Base-by-base conservation (phyloP, 2,113 vertebrate genomes). In the Cottus gobio region DNA sequence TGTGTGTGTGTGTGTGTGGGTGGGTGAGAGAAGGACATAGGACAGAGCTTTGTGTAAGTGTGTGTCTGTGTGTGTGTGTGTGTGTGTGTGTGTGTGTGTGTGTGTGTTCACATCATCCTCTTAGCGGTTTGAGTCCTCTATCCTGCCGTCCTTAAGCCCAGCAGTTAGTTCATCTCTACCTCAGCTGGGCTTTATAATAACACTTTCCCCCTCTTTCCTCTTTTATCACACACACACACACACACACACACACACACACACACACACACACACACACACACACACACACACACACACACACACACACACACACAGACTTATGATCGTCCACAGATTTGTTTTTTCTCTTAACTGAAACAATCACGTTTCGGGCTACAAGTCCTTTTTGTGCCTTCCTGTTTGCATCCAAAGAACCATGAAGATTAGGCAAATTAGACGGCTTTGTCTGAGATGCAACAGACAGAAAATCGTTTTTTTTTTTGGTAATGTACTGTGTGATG, bases 351-450 rank as follows among this genome's bases (percentile, higher is more conserved):
- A 60, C 24, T 63, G 20, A 42, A 34, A 60, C 54, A 63, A 56
- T 58, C 16, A 22, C 11, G 26, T 63, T 71, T 61, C 39, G 24
- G 16, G 11, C 79, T 48, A 5, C 60, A 65, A 48, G 39, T 67
- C 54, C 13, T 13, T 30, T 80, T 28, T 54, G 15, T n/a, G 5
- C 24, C 1, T 64, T 57, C 30, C 26, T 26, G 36, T 80, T 62
- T 54, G 44, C 28, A 39, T 75, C 0, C 31, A 62, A 74, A 37
- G 63, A 76, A 66, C 34, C n/a, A n/a, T 52, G 71, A 75, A 71
- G 72, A 81, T 78, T 58, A 83, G 60, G 37, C 69, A 83, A 83
- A 84, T 84, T 54, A 72, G 61, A 67, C 54, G 22, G 42, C 71
- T 80, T 82, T 77, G 62, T 79, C 68, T 57, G 42, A 82, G 71